phyloP scores from a whole-genome alignment of 2,113 vertebrate genomes.

The Hypocryptadius cinnamomeus region DNA sequence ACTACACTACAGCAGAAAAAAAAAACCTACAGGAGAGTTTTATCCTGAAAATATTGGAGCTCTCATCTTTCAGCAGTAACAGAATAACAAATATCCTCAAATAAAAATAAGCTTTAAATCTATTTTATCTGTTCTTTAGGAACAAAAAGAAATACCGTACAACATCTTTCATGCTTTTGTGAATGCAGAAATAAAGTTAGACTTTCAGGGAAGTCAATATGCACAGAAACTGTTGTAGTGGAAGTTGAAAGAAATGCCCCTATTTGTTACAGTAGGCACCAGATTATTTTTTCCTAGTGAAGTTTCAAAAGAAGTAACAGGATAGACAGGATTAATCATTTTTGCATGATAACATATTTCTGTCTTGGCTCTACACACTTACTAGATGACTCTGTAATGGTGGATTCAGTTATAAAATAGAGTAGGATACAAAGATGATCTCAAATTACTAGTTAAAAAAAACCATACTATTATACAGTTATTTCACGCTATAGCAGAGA shows the following conservation, averaged over 20 bases:
- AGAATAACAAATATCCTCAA: not conserved
- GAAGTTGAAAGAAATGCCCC: slow-evolving; percentile 34
- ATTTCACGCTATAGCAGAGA: not conserved
- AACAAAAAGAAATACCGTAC: not conserved
- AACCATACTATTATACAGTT: not conserved
- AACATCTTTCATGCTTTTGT: not conserved
- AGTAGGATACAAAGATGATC: not conserved
- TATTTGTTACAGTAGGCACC: not conserved
- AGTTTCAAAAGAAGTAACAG: slow-evolving; percentile 17
- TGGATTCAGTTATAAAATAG: not conserved
- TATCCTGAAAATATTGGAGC: not conserved
- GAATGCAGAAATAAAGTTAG: slow-evolving; percentile 46
- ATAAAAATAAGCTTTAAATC: not conserved
- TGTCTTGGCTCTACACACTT: not conserved
- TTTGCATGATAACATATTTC: slow-evolving; percentile 7
- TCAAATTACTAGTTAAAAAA: not conserved
- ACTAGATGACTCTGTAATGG: not conserved
- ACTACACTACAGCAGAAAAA: not conserved
- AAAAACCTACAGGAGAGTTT: not conserved
- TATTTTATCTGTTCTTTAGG: not conserved
- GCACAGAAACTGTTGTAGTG: not conserved
- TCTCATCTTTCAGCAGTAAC: not conserved
- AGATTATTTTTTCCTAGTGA: not conserved
- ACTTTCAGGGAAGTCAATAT: not conserved
- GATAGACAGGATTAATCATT: slow-evolving; percentile 9